A percentile compares a stretch with the other conserved stretches of the same genome.
Conservation (phyloP, 23 tunicate genomes). For the Ciona savignyi region DNA sequence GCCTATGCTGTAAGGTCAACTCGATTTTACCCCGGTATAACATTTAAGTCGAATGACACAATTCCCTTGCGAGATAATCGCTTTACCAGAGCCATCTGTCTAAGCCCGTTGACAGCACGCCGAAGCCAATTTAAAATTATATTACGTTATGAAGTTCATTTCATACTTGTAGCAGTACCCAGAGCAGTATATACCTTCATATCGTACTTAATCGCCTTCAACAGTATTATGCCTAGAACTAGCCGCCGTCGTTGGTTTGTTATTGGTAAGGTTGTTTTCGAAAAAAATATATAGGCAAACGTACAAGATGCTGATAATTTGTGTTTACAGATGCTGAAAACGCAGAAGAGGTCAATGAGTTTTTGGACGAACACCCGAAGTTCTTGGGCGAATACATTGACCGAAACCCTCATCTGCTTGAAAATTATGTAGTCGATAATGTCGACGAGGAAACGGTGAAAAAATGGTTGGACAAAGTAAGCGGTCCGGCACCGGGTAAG, state of each 20-base stretch:
- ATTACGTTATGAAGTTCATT: too few species aligned
- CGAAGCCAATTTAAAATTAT: too few species aligned
- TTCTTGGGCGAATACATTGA: slow-evolving; percentile 45
- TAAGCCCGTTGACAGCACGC: neutral
- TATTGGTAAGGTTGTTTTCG: neutral
- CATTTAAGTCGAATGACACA: neutral
- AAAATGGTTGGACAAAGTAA: slow-evolving; percentile 48
- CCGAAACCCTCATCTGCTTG: slow-evolving; percentile 37
- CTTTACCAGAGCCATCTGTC: neutral
- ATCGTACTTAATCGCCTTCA: too few species aligned
- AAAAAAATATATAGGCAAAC: neutral
- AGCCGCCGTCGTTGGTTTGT: neutral
- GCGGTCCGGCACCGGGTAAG: slow-evolving; percentile 31
- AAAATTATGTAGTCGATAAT: slow-evolving; percentile 42
- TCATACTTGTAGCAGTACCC: too few species aligned
- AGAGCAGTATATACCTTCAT: too few species aligned
- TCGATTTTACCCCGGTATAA: neutral
- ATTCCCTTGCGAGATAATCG: neutral
- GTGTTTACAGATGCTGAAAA: neutral
- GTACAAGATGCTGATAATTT: too few species aligned
- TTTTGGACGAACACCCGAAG: slow-evolving; percentile 34
- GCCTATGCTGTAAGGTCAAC: too few species aligned
- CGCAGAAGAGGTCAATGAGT: slow-evolving; percentile 27
- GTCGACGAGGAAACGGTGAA: slow-evolving; percentile 51
- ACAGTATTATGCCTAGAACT: neutral